phyloP scores from a whole-genome alignment of 2,797 vertebrate species.

The Borostomias antarcticus region DNA sequence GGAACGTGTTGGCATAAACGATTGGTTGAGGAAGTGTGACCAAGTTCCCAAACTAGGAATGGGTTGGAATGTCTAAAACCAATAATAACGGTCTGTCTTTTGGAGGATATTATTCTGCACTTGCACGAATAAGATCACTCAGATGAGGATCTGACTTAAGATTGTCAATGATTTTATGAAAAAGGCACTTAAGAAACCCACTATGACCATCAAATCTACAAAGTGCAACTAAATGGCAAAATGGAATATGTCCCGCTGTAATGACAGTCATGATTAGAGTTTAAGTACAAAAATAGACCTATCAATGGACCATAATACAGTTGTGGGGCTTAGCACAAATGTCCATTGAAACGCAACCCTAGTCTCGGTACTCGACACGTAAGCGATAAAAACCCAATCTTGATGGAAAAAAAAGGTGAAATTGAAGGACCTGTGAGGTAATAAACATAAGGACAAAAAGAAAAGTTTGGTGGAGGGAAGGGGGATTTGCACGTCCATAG shows the following conservation, averaged over 20 bases:
- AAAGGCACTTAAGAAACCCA: constrained; percentile 95
- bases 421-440: constrained; percentile 16
- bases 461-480: constrained; percentile 2
- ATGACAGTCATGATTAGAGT: constrained; percentile 60
- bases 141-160: constrained; percentile 30
- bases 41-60: background rate
- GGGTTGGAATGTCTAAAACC: constrained; percentile 8
- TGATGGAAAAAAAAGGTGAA: constrained; percentile 15
- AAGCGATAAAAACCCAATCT: constrained; percentile 31
- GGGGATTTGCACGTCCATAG: constrained; percentile 26
- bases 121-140: background rate
- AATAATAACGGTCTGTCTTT: background rate
- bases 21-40: too few relatives aligned
- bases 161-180: constrained; percentile 62
- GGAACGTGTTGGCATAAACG: too few relatives aligned
- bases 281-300: constrained; percentile 65
- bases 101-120: background rate
- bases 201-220: constrained; percentile 81
- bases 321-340: constrained; percentile 46
- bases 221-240: constrained; percentile 74
- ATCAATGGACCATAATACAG: constrained; percentile 33
- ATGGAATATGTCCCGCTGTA: constrained; percentile 65
- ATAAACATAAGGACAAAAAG: constrained; percentile 21
- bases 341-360: constrained; percentile 62
- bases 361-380: background rate